A percentile compares a stretch with the other conserved stretches of the same genome.
Evolutionary conservation across 2,113 vertebrate species (phyloP).

Genomic region (Coryphaenoides rupestris): DNA sequence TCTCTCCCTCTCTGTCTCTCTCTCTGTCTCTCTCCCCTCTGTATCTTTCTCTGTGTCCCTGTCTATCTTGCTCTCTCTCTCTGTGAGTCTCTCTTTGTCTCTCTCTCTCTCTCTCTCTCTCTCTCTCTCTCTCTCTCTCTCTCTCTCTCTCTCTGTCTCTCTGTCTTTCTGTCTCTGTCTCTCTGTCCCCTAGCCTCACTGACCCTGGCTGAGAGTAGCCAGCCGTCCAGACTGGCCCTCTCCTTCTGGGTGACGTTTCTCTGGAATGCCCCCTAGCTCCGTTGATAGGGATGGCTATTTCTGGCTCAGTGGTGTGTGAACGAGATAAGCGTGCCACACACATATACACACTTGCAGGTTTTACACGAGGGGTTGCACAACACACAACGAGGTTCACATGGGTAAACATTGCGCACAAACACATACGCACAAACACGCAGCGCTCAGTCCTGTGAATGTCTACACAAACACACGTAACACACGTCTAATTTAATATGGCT

Average conservation of each 20-base stretch:
- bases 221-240: slow-evolving; percentile 15
- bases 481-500: background rate
- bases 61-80: background rate
- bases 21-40: slow-evolving; percentile 1
- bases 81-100: too few relatives aligned
- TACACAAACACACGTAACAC: slow-evolving; percentile 8
- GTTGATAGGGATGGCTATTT: slow-evolving; percentile 56
- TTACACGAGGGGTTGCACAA: slow-evolving; percentile 9
- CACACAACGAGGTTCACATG: too few relatives aligned
- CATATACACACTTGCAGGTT: slow-evolving; percentile 2
- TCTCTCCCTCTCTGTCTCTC: too few relatives aligned
- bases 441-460: slow-evolving; percentile 11
- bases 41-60: too few relatives aligned
- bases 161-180: too few relatives aligned
- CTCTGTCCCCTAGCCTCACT: slow-evolving; percentile 1
- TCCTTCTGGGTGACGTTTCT: slow-evolving; percentile 15
- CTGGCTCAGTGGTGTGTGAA: slow-evolving; percentile 52
- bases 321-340: slow-evolving; percentile 22
- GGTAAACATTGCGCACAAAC: background rate
- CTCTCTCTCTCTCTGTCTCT: slow-evolving; percentile 1
- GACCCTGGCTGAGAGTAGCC: slow-evolving; percentile 43
- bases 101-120: background rate
- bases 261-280: slow-evolving; percentile 44
- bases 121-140: background rate
- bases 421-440: slow-evolving; percentile 16